A percentile compares a stretch with the other conserved stretches of the same genome.
Conservation (phyloP, 2,113 vertebrate species). For the Oncorhynchus kisutch region DNA sequence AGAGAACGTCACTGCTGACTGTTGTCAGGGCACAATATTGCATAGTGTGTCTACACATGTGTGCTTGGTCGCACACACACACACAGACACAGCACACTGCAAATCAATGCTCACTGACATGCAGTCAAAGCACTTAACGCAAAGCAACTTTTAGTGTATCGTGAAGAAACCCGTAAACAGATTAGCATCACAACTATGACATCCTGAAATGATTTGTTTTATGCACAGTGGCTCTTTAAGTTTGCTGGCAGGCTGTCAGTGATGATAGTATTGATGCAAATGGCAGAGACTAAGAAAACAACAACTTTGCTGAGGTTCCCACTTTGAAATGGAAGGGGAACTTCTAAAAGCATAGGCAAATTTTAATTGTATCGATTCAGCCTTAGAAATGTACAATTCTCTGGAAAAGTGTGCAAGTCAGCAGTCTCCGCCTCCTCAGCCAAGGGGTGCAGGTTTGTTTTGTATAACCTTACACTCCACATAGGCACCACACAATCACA, state of each 20-base stretch:
- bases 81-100: conserved; percentile 20
- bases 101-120: conserved; percentile 60
- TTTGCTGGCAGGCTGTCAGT: conserved; percentile 76
- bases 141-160: conserved; percentile 71
- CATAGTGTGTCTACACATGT: background rate
- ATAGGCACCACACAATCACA: conserved; percentile 66
- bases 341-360: conserved; percentile 68
- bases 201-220: conserved; percentile 78
- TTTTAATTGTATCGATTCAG: conserved; percentile 84
- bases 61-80: background rate
- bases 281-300: conserved; percentile 72
- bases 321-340: conserved; percentile 72
- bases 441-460: conserved; percentile 69
- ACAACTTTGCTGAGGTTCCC: conserved; percentile 80
- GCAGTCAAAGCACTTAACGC: conserved; percentile 64
- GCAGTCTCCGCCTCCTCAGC: conserved; percentile 75
- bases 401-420: conserved; percentile 71
- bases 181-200: conserved; percentile 79
- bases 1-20: conserved; percentile 8
- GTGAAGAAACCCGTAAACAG: conserved; percentile 71
- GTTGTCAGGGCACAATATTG: conserved; percentile 2
- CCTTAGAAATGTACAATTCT: conserved; percentile 77
- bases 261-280: conserved; percentile 81
- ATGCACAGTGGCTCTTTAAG: conserved; percentile 74
- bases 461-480: conserved; percentile 62